These are phyloP conservation scores for Macrotrachela quadricornifera DNA, from an alignment of 1,140 invertebrate genomes.

Conservation along the genomic window DNA sequence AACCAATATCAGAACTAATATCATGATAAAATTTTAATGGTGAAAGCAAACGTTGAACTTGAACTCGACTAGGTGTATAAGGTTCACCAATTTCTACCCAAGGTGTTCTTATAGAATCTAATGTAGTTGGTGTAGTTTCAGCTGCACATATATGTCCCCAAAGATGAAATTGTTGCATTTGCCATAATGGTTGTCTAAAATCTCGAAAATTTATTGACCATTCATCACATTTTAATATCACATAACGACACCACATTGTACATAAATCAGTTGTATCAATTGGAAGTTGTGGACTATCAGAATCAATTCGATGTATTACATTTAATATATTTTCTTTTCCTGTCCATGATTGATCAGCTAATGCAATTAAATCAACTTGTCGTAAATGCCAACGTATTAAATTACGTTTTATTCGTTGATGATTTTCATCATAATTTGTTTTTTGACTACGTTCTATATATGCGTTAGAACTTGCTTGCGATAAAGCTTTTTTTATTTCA, in stretches of 20 bases:
- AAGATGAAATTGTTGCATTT: constrained; percentile 55
- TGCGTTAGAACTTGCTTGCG: no score
- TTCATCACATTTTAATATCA: constrained; percentile 52
- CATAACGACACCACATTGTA: constrained; percentile 59
- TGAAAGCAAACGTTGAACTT: constrained; percentile 54
- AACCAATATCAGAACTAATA: constrained; percentile 49
- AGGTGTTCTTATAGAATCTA: constrained; percentile 37
- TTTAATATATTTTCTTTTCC: no score
- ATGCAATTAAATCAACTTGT: no score
- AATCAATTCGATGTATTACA: no score
- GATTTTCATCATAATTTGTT: no score
- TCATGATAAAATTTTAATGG: constrained; percentile 92
- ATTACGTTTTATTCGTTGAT: no score
- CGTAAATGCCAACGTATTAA: no score
- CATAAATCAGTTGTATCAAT: no score
- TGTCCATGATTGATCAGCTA: no score
- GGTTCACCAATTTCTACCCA: constrained; percentile 33
- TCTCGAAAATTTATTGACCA: constrained; percentile 77
- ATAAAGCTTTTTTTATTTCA: no score
- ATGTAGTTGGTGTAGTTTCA: constrained; percentile 54
- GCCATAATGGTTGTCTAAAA: constrained; percentile 72
- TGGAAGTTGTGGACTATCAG: no score
- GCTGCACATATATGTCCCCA: constrained; percentile 73
- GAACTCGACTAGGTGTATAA: constrained; percentile 27
- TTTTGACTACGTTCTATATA: no score